phyloP scores from a whole-genome alignment of 1,140 invertebrate species.

The Cepaea nemoralis region DNA sequence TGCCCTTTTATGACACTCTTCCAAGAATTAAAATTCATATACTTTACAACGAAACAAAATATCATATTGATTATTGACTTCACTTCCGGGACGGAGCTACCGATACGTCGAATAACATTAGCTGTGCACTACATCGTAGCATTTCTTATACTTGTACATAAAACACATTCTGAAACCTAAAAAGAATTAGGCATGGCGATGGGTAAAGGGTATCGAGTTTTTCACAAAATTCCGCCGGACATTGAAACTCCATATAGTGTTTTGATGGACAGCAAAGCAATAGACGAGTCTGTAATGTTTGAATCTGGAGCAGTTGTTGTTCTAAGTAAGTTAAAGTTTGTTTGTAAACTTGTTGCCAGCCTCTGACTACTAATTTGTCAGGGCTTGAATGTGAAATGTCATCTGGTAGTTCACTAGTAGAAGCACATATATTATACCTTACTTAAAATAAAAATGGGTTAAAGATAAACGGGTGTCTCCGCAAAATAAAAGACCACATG shows the following conservation, averaged over 20 bases:
- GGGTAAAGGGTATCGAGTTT: slow-evolving; percentile 90
- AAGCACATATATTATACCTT: neutral
- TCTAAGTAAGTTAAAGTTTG: slow-evolving; percentile 77
- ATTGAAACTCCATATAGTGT: slow-evolving; percentile 81
- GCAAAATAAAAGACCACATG: too few species aligned
- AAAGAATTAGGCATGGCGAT: slow-evolving; percentile 80
- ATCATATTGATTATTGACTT: neutral
- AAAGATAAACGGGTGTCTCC: too few species aligned
- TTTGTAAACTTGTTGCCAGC: slow-evolving; percentile 29
- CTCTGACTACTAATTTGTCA: too few species aligned
- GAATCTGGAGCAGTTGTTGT: slow-evolving; percentile 90
- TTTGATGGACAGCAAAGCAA: slow-evolving; percentile 87
- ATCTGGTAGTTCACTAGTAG: neutral
- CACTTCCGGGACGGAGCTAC: neutral
- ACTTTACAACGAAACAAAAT: too few species aligned
- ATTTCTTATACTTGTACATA: neutral
- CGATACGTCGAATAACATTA: neutral
- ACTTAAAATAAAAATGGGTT: too few species aligned
- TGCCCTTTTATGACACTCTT: too few species aligned
- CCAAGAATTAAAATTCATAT: too few species aligned
- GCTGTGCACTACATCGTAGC: too few species aligned
- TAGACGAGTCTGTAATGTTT: slow-evolving; percentile 88
- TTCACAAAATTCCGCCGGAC: slow-evolving; percentile 84
- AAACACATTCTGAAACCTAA: neutral
- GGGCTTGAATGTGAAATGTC: too few species aligned